Evolutionary conservation across 2,113 vertebrate genomes (phyloP).

Genomic region (Rhodinocichla rosea): DNA sequence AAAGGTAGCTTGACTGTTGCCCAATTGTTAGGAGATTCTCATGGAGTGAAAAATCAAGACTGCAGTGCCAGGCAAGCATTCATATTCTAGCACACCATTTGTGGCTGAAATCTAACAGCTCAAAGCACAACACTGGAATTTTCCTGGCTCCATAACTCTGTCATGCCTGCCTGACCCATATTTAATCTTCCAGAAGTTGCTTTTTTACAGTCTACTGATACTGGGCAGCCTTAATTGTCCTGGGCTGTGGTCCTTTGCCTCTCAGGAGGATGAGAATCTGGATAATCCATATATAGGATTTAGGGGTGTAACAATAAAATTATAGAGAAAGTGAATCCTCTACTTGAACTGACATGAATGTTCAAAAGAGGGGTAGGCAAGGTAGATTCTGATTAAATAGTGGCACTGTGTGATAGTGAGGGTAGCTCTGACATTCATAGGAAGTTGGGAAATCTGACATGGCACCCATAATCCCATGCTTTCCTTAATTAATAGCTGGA

Average conservation of each 20-base stretch:
- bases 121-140: not conserved
- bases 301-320: not conserved
- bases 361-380: not conserved
- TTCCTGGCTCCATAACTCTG: not conserved
- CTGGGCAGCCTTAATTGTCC: not conserved
- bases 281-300: not conserved
- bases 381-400: not conserved
- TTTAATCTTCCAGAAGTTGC: not conserved
- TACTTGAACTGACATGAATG: too few species aligned
- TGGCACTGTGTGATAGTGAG: not conserved
- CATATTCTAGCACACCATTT: not conserved
- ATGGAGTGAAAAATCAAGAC: not conserved
- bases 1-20: not conserved
- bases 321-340: not conserved
- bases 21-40: not conserved
- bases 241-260: not conserved
- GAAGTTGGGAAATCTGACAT: not conserved
- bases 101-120: not conserved
- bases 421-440: not conserved
- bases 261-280: not conserved
- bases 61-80: not conserved
- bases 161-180: not conserved
- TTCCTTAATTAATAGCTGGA: not conserved
- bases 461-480: not conserved
- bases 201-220: not conserved